Conservation (phyloP, 2,113 vertebrate species). For the Manacus vitellinus region DNA sequence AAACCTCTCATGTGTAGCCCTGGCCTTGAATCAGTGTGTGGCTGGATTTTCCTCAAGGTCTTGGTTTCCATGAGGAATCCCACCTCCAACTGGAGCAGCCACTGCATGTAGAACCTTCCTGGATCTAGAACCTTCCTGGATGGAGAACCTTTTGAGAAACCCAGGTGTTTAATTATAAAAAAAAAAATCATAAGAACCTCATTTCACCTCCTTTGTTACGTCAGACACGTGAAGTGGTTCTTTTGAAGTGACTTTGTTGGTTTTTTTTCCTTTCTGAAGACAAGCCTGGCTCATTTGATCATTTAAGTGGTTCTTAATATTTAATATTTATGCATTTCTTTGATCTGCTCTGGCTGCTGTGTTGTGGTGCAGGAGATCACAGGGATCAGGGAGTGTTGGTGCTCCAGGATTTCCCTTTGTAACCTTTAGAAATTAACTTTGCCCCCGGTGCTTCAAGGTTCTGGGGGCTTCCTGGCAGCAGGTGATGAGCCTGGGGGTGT, state of each 20-base stretch:
- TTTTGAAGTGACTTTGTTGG: neutral
- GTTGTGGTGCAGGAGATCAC: neutral
- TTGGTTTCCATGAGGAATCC: neutral
- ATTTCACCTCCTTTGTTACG: neutral
- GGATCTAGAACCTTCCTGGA: neutral
- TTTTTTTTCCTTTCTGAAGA: neutral
- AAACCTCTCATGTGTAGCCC: fast-evolving
- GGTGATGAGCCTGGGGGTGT: fast-evolving
- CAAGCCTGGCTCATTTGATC: neutral
- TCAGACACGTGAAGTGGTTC: neutral
- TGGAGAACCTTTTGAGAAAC: neutral
- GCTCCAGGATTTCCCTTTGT: fast-evolving
- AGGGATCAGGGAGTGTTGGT: fast-evolving
- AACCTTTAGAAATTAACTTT: neutral
- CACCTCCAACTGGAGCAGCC: neutral
- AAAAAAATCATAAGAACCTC: neutral
- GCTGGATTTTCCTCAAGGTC: neutral
- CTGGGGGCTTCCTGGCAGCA: fast-evolving
- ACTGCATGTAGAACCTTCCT: neutral
- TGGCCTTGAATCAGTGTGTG: fast-evolving
- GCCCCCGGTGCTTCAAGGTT: fast-evolving
- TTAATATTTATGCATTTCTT: neutral
- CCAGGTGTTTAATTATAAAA: neutral
- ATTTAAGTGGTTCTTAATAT: neutral
- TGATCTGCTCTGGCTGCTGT: neutral